phyloP scores from a whole-genome alignment of 2,797 vertebrate genomes.

The Loris lydekkerianus region DNA sequence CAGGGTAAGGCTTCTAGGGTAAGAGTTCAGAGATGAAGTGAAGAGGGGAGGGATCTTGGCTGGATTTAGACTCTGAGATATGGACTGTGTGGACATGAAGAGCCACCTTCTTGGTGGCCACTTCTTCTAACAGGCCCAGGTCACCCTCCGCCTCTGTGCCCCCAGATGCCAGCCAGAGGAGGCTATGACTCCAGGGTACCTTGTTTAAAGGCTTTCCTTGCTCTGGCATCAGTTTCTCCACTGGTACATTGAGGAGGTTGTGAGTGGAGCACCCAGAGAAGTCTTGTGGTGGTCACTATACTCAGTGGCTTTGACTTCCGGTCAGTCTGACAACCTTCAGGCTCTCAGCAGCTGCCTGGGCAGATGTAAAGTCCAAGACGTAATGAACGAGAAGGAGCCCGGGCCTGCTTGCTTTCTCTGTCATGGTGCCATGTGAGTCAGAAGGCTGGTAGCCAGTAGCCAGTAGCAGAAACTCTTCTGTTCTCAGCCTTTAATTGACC shows the following conservation, averaged over 20 bases:
- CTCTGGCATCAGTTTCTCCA: neutral
- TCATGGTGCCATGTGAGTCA: too few species aligned
- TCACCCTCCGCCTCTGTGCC: neutral
- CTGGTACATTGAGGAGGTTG: neutral
- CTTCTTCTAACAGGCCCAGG: neutral
- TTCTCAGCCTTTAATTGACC: neutral
- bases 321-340: neutral
- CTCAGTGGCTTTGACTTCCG: neutral
- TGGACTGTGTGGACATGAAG: neutral
- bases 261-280: neutral
- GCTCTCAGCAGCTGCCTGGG: neutral
- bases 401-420: too few species aligned
- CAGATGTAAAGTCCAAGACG: neutral
- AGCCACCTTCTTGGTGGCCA: neutral
- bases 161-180: neutral
- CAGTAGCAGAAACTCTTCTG: neutral
- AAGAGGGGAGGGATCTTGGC: neutral
- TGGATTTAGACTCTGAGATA: neutral
- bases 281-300: neutral
- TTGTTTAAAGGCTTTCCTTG: neutral
- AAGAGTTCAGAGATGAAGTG: fast-evolving
- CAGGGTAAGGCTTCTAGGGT: neutral
- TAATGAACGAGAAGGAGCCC: fast-evolving
- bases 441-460: neutral
- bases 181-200: neutral